A percentile compares a stretch with the other conserved stretches of the same genome.
These are phyloP conservation scores for Calcarius lapponicus DNA, from an alignment of 2,797 vertebrate genomes.

Conservation along the genomic window DNA sequence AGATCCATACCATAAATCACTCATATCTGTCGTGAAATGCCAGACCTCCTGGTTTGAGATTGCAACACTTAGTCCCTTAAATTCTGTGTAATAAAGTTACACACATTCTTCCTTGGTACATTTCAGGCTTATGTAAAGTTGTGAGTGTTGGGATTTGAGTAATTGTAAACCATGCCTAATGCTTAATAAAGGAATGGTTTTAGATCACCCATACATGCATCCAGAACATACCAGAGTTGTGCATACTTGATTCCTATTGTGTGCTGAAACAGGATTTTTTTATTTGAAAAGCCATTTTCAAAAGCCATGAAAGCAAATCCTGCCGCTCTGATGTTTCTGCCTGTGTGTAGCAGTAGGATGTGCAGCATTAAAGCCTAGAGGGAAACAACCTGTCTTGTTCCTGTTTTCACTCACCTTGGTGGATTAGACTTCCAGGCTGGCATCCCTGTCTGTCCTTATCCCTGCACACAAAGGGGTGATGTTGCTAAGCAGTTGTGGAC, in stretches of 20 bases:
- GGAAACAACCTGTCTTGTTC: not conserved
- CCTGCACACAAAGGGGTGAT: not conserved
- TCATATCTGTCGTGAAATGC: not conserved
- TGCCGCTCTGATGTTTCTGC: not conserved
- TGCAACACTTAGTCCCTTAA: not conserved
- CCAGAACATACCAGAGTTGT: not conserved
- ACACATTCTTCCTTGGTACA: not conserved
- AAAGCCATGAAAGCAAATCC: not conserved
- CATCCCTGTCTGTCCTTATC: not conserved
- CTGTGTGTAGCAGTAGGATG: not conserved
- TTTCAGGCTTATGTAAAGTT: not conserved
- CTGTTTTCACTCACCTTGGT: conserved; percentile 18
- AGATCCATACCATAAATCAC: not conserved
- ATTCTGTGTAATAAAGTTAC: not conserved
- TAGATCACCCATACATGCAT: not conserved
- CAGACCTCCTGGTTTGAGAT: not conserved
- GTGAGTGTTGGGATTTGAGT: not conserved
- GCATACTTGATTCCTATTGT: not conserved
- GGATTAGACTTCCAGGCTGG: not conserved
- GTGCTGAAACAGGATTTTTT: not conserved
- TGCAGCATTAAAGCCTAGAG: not conserved
- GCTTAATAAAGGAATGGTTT: not conserved
- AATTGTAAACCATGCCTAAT: not conserved
- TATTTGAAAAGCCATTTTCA: not conserved
- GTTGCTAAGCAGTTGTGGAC: conserved; percentile 54